Conservation (phyloP, 1,140 invertebrate species). For the Mycetomoellerius zeteki region DNA sequence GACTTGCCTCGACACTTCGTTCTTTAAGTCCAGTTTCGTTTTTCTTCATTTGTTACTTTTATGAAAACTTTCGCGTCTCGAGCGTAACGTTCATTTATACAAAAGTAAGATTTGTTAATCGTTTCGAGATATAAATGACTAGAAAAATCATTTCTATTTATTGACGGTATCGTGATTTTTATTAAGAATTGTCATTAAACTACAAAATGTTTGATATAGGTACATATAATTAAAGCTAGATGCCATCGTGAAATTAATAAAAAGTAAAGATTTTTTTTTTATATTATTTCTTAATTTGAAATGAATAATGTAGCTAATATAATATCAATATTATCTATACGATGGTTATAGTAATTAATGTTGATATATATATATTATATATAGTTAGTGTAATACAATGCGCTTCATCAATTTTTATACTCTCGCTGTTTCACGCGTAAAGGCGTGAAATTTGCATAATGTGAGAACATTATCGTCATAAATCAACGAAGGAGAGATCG, state of each 20-base stretch:
- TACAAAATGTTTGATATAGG: background rate
- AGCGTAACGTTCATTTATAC: background rate
- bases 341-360: background rate
- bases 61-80: constrained; percentile 2
- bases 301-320: background rate
- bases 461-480: constrained; percentile 30
- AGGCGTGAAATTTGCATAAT: constrained; percentile 42
- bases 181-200: constrained; percentile 3
- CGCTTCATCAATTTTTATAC: constrained; percentile 27
- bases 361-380: background rate
- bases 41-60: background rate
- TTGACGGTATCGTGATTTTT: background rate
- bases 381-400: background rate
- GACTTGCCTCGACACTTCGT: background rate
- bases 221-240: background rate
- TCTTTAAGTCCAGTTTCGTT: constrained; percentile 13
- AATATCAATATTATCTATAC: background rate
- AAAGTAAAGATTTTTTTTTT: background rate
- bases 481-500: constrained; percentile 15
- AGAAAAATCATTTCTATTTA: background rate
- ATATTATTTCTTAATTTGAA: background rate
- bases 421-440: constrained; percentile 11
- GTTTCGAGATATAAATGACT: background rate
- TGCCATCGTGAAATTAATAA: background rate
- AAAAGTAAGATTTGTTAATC: background rate